Evolutionary conservation across 2,888 invertebrate genomes (phyloP), one percentile per base, ranked within the genome.

Genomic region (Stenodema calcarata): DNA sequence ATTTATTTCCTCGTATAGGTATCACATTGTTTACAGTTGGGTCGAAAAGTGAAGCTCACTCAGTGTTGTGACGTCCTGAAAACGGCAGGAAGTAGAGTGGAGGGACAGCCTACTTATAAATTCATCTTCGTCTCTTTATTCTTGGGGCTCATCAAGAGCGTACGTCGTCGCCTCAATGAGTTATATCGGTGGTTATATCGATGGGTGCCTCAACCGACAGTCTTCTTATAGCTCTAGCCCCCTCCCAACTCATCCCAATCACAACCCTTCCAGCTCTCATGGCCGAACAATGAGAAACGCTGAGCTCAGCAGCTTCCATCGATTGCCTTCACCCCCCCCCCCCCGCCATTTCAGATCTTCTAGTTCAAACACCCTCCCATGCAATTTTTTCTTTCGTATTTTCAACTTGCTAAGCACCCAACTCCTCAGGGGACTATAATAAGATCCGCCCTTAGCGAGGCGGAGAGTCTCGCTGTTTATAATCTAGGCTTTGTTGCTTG

Each of bases 351-450:
- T 14, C 35, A 35, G 41, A 30, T 35, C 73, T 16, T 75, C 30
- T 35, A 30, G 73, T 16, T 73, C 41, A 7, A 62, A 62, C 62
- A n/a, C 41, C 35, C 73, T 75, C 35, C 41, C 18, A 3, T 30
- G 35, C 73, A 35, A 75, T 75, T 41, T 41, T 35, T 41, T n/a
- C 73, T 41, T 30, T 75, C 30, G 73, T 75, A 75, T 75, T 75
- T 41, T 75, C 16, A 35, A 75, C 73, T 75, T 35, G 41, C 73
- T 75, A 75, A 73, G 30, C 73, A 75, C 73, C 73, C 41, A 35
- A 27, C 73, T 35, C 18, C 73, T 35, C 35, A n/a, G 9, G 62
- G 62, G n/a, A 62, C 62, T 62, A 62, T 62, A 23, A 62, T 62
- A 62, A 62, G 62, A 62, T 62, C 62, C 62, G 18, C 27, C 62